These are phyloP conservation scores for Anser cygnoides DNA, from an alignment of 2,113 vertebrate genomes.

Conservation along the genomic window DNA sequence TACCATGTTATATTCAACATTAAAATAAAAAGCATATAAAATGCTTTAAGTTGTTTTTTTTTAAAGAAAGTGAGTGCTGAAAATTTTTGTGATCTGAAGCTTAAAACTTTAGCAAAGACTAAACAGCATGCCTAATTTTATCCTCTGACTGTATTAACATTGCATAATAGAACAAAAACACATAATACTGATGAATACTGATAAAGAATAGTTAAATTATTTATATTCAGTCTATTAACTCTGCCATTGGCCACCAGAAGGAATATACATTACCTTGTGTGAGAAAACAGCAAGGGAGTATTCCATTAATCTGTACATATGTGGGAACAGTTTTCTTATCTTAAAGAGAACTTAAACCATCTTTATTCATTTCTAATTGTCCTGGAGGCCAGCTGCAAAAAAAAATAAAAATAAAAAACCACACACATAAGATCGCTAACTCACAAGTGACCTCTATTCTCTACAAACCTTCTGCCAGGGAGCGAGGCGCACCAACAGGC, in stretches of 20 bases:
- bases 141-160: neutral
- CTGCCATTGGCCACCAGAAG: neutral
- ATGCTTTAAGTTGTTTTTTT: neutral
- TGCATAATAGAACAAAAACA: neutral
- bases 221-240: neutral
- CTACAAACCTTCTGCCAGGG: neutral
- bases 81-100: neutral
- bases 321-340: neutral
- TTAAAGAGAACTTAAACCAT: neutral
- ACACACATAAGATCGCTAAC: neutral
- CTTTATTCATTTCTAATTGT: neutral
- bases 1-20: neutral
- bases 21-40: neutral
- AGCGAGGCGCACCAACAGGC: neutral
- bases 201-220: neutral
- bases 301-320: neutral
- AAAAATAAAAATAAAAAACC: neutral
- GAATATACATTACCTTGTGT: neutral
- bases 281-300: neutral
- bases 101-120: neutral
- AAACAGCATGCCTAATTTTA: neutral
- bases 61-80: neutral
- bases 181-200: neutral
- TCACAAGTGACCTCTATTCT: neutral
- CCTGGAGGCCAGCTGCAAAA: neutral